phyloP scores from a whole-genome alignment of 2,797 vertebrate genomes.

The Podargus strigoides region DNA sequence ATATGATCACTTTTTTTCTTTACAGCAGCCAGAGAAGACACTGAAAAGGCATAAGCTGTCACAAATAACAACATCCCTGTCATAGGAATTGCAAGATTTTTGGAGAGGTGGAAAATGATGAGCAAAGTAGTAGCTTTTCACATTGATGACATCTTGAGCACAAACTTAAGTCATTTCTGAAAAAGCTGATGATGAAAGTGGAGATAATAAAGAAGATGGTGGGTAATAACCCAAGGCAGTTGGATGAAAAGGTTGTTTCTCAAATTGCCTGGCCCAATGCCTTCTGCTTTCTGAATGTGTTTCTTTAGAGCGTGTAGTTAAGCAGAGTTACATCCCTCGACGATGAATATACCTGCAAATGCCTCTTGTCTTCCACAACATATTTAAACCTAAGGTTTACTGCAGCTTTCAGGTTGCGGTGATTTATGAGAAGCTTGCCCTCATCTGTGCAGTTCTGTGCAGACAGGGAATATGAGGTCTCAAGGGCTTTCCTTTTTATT shows the following conservation, averaged over 20 bases:
- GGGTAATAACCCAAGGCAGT: neutral
- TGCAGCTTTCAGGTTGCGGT: neutral
- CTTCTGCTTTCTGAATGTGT: neutral
- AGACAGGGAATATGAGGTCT: neutral
- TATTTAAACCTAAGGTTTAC: neutral
- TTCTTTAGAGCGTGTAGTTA: neutral
- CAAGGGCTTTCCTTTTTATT: constrained; percentile 25
- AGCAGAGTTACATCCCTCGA: neutral
- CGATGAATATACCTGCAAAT: neutral
- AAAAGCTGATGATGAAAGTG: neutral
- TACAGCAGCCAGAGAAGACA: neutral
- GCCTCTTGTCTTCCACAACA: neutral
- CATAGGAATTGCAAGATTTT: neutral
- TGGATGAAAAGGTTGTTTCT: neutral
- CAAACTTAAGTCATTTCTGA: neutral
- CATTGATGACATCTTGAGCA: neutral
- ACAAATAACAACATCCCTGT: neutral
- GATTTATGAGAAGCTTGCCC: constrained; percentile 3
- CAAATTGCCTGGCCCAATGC: neutral
- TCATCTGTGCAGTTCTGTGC: neutral
- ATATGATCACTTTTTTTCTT: neutral
- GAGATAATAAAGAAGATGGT: neutral
- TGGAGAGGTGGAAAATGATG: neutral
- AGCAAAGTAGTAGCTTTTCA: neutral
- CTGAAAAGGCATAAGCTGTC: neutral